Conservation (phyloP, 2,797 vertebrate species). For the Dendrocincla fuliginosa region DNA sequence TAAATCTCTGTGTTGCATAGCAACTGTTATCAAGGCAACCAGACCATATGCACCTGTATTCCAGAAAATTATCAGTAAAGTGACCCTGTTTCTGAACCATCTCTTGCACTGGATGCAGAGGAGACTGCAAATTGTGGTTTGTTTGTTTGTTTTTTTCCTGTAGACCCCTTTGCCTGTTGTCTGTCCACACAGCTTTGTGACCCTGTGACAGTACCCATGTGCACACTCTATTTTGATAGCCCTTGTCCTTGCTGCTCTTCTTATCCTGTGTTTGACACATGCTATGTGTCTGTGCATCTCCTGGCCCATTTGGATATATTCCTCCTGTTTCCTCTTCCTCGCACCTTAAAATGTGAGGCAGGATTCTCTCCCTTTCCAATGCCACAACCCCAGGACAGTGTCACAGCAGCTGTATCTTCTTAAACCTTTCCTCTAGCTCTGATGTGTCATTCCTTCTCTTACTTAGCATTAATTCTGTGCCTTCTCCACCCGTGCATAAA, state of each 20-base stretch:
- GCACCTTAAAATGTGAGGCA: background rate
- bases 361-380: background rate
- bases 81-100: conserved; percentile 42
- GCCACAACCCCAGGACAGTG: background rate
- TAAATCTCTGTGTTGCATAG: conserved; percentile 55
- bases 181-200: background rate
- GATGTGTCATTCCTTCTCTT: background rate
- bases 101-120: background rate
- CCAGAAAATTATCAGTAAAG: conserved; percentile 55
- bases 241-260: background rate
- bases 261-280: background rate
- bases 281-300: background rate
- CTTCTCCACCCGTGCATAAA: background rate
- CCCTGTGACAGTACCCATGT: background rate
- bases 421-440: background rate
- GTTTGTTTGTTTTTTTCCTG: background rate
- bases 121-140: background rate
- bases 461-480: background rate
- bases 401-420: background rate
- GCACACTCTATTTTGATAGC: background rate
- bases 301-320: background rate
- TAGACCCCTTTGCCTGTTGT: background rate
- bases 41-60: conserved; percentile 47
- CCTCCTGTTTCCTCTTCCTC: background rate
- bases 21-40: conserved; percentile 62